A percentile compares a stretch with the other conserved stretches of the same genome.
phyloP scores from a whole-genome alignment of 1,140 invertebrate species.

The Zaprionus ghesquierei region DNA sequence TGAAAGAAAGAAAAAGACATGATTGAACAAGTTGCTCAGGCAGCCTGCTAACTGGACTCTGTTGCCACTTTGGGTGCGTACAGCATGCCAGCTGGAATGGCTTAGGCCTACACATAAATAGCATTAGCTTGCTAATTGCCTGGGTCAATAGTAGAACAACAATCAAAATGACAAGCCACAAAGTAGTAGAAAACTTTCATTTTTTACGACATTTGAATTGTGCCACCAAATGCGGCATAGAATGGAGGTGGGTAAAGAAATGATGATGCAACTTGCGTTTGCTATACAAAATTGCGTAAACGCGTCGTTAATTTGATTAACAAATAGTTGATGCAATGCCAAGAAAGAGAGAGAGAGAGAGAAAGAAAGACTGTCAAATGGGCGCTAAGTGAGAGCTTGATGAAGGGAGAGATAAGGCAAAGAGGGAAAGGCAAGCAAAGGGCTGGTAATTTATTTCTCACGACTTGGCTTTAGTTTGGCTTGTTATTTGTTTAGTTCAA shows the following conservation, averaged over 20 bases:
- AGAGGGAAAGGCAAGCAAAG: background rate
- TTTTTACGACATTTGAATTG: conserved; percentile 54
- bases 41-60: conserved; percentile 24
- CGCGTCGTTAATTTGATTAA: conserved; percentile 53
- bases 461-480: background rate
- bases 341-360: background rate
- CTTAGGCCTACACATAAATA: conserved; percentile 48
- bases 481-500: background rate
- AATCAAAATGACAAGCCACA: conserved; percentile 10
- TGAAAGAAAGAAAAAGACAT: conserved; percentile 3
- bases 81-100: background rate
- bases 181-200: conserved; percentile 75
- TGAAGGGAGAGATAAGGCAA: background rate
- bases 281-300: conserved; percentile 28
- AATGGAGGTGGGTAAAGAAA: conserved; percentile 42
- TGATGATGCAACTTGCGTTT: conserved; percentile 44
- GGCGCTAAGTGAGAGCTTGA: conserved; percentile 44
- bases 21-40: background rate
- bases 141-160: conserved; percentile 43
- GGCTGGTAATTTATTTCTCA: background rate
- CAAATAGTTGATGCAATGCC: conserved; percentile 47
- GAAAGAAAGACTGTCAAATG: background rate
- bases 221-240: conserved; percentile 19
- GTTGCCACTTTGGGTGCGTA: background rate
- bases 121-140: conserved; percentile 62